Conservation (phyloP, 2,113 vertebrate genomes). For the Notothenia rossii region DNA sequence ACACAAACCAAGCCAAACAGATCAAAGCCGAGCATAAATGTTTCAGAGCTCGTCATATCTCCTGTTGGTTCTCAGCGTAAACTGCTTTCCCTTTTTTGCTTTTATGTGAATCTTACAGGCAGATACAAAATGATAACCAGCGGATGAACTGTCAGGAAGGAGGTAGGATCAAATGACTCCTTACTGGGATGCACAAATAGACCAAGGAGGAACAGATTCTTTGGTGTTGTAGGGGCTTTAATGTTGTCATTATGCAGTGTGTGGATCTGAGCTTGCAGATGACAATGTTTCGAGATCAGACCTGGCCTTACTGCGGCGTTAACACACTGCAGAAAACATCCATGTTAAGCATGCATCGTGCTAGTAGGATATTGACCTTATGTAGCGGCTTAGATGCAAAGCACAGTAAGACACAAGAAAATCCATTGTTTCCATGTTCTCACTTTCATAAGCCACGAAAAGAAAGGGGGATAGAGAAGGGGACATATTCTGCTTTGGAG, state of each 20-base stretch:
- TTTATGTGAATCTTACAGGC: constrained; percentile 70
- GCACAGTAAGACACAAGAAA: constrained; percentile 47
- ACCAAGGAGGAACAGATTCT: constrained; percentile 66
- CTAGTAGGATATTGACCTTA: constrained; percentile 50
- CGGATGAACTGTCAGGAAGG: constrained; percentile 69
- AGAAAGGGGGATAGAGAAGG: constrained; percentile 15
- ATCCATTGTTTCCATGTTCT: constrained; percentile 63
- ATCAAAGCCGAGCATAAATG: constrained; percentile 61
- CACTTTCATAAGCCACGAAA: constrained; percentile 34
- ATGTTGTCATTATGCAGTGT: constrained; percentile 60
- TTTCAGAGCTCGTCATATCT: constrained; percentile 70
- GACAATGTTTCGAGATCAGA: constrained; percentile 62
- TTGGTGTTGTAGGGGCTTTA: constrained; percentile 66
- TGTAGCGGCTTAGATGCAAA: constrained; percentile 55
- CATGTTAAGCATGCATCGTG: constrained; percentile 52
- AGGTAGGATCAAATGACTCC: constrained; percentile 74
- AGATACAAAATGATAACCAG: constrained; percentile 66
- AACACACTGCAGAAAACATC: constrained; percentile 41
- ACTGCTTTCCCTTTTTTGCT: constrained; percentile 58
- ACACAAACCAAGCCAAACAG: constrained; percentile 60
- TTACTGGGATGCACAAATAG: constrained; percentile 75
- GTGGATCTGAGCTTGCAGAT: constrained; percentile 47
- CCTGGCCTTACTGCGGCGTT: constrained; percentile 33
- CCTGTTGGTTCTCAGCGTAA: constrained; percentile 58
- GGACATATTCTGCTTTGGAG: constrained; percentile 55